A percentile compares a stretch with the other conserved stretches of the same genome.
phyloP scores from a whole-genome alignment of 2,113 vertebrate genomes.

The Turdus rufiventris region DNA sequence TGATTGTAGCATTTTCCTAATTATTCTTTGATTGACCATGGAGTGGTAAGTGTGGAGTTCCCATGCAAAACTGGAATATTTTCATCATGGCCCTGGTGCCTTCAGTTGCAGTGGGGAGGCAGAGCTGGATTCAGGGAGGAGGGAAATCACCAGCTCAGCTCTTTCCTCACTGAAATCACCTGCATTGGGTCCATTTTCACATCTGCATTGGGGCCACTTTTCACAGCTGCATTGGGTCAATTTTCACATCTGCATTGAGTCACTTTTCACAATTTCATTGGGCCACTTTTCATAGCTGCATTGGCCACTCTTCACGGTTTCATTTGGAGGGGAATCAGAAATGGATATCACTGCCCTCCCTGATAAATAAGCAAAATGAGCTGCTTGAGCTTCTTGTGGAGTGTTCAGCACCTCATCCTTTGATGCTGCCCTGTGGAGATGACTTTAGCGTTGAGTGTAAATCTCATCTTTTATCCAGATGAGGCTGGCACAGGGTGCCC shows the following conservation, averaged over 20 bases:
- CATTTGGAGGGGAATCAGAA: background rate
- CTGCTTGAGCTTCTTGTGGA: background rate
- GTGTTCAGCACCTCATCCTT: background rate
- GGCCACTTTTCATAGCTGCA: background rate
- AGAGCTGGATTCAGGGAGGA: background rate
- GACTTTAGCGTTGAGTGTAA: background rate
- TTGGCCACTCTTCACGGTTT: background rate
- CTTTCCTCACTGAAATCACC: background rate
- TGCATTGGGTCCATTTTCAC: background rate
- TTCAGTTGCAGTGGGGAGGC: background rate
- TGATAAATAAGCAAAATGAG: background rate
- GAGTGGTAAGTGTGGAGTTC: background rate
- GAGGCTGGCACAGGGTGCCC: background rate
- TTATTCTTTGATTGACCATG: accelerated
- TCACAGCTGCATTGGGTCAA: too few species aligned
- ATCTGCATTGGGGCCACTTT: background rate
- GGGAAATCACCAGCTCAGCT: background rate
- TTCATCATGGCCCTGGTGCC: background rate
- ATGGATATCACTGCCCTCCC: accelerated
- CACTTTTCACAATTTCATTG: background rate
- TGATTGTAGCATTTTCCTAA: background rate
- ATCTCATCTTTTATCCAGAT: background rate
- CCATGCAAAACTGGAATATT: background rate
- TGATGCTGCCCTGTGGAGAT: background rate
- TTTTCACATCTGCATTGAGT: background rate